Evolutionary conservation across 1,140 invertebrate genomes (phyloP), one percentile per base, ranked within the genome.

Genomic region (Lucilia sericata): DNA sequence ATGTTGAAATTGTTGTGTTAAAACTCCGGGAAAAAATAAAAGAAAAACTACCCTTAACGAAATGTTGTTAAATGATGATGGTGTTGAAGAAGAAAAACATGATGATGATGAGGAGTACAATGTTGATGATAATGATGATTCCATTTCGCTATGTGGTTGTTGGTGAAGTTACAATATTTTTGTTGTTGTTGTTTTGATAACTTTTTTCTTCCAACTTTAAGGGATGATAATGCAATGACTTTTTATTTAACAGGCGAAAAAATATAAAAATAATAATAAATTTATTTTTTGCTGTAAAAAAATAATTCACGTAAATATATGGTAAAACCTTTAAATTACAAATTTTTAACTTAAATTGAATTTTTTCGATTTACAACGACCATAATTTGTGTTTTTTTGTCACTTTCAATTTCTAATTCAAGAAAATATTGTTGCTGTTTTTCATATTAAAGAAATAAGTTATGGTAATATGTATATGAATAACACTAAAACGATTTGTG

Each of bases 141-240:
- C 25, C 12, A 21, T 80, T 19, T 21, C 47, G 76, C 19, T 49
- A 17, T 78, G 34, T 78, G 12, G 42, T 55, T 55, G 51, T 12
- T 55, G 17, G 0, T 55, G 51, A 55, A 55, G 51, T 55, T 55
- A 55, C 51, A 55, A 55, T 12, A 55, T 17, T 2, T 17, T 55
- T 47, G 14, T 78, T 19, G 47, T 2, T 78, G 36, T 78, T 78
- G 10, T 42, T 42, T 10, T 42, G 42, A 42, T 49, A 13, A 21
- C 65, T 75, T 49, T 78, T 47, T n/a, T 78, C 47, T 78, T n/a
- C 47, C 75, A 78, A 49, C 36, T 47, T 80, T 80, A 80, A 80
- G 76, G 76, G 76, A 80, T 80, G 76, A 80, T 80, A 80, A 80
- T 80, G 76, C 76, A 80, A 80, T 49, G 76, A 80, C 42, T 80